Base-by-base conservation (phyloP, 2,797 vertebrate genomes). In the Clamator glandarius region DNA sequence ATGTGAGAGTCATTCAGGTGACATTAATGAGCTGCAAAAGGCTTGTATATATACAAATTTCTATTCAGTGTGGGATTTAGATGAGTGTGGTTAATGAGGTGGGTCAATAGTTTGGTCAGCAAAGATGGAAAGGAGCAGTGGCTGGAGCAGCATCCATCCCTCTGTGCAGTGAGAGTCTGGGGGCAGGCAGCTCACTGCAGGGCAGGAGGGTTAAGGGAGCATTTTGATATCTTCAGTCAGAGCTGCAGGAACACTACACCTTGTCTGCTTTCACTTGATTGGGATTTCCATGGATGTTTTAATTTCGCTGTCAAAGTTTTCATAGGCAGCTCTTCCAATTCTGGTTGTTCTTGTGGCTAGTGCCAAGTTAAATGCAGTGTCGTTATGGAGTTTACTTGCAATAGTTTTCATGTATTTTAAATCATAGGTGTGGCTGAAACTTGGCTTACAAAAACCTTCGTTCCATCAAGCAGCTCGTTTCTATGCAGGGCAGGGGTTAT, bases 11-110 rank as follows among this genome's bases (percentile, higher is more conserved):
- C 74, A 51, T 61, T 94, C 44, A 31, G 1, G 25, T 77, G 39
- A 69, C 26, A 8, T 85, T 85, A 93, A 93, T 89, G 88, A 95
- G 93, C 86, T 93, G 46, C 89, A 31, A 17, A 83, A 89, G 72
- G 42, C 84, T 85, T 52, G 75, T 87, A 24, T 67, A 0, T n/a
- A 82, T 91, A 90, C 86, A 93, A 73, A 91, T 95, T 82, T 17
- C 79, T 59, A 0, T 64, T 80, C 39, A 54, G 93, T 83, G 80
- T 35, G 67, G 86, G 94, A 64, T 92, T 80, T 61, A 93, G 86
- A n/a, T 55, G 84, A 55, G 85, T 69, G 46, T 3, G 11, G 46
- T 88, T 92, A 59, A 88, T 90, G 91, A 94, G 81, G 77, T 79
- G 86, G 83, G 84, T 78, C 90, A 41, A 31, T 3, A 57, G 35